These are phyloP conservation scores for Neotoma lepida DNA, from an alignment of 2,113 vertebrate species.

Conservation along the genomic window DNA sequence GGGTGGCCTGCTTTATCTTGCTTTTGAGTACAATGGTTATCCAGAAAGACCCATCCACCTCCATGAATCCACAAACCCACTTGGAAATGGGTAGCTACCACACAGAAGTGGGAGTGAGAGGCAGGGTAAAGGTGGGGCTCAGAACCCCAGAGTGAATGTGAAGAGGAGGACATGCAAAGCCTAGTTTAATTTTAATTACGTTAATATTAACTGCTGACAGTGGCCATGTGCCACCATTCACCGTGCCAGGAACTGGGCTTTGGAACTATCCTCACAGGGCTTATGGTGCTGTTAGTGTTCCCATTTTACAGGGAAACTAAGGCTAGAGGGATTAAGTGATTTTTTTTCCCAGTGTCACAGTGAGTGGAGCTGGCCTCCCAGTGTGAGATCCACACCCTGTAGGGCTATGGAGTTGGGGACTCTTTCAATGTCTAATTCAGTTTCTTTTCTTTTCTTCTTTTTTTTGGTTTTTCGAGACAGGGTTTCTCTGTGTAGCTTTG, in stretches of 20 bases:
- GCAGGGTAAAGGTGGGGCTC: neutral
- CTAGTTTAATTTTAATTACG: neutral
- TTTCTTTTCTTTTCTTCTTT: too few species aligned
- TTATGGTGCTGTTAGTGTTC: neutral
- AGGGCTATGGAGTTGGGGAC: neutral
- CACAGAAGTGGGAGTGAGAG: neutral
- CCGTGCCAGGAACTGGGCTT: neutral
- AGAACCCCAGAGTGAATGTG: neutral
- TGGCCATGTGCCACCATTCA: neutral
- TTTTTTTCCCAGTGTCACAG: too few species aligned
- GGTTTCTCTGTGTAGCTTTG: too few species aligned
- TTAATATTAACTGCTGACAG: neutral
- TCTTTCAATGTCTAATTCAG: neutral
- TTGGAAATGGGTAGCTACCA: neutral
- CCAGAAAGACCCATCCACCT: neutral
- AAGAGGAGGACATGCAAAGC: neutral
- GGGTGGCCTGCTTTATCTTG: neutral
- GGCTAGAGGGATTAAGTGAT: neutral
- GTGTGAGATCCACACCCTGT: neutral
- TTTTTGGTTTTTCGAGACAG: too few species aligned
- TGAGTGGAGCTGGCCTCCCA: neutral
- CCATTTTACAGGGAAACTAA: conserved; percentile 47
- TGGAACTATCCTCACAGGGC: neutral
- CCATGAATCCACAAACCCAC: neutral
- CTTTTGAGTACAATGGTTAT: neutral